Percentiles rank a stretch among this genome's conserved stretches.
Conservation (phyloP, 2,888 invertebrate species). For the Lycocerus yunnanus region DNA sequence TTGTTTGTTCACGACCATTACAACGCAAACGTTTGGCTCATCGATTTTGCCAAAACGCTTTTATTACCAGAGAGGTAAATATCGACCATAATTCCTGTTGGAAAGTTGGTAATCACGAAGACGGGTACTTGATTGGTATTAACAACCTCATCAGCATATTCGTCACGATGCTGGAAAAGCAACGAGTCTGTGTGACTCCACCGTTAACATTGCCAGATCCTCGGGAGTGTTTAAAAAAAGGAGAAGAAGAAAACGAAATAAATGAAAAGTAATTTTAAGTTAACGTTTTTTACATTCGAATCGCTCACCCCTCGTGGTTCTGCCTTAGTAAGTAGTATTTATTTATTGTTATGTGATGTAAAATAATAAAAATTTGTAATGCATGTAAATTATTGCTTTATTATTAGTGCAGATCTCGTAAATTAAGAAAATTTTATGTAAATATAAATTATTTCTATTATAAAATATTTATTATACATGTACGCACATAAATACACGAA, state of each 20-base stretch:
- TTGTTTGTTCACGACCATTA: slow-evolving; percentile 91
- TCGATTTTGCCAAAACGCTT: slow-evolving; percentile 96
- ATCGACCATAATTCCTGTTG: slow-evolving; percentile 84
- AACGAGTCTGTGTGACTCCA: slow-evolving; percentile 50
- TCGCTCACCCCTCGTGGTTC: background rate
- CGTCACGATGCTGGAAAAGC: slow-evolving; percentile 62
- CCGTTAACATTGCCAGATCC: slow-evolving; percentile 48
- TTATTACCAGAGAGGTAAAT: slow-evolving; percentile 70
- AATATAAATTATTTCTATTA: background rate
- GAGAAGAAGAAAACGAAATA: background rate
- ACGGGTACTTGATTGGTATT: slow-evolving; percentile 91
- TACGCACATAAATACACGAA: background rate
- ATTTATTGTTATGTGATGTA: background rate
- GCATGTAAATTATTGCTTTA: background rate
- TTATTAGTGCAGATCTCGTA: background rate
- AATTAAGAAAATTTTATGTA: background rate
- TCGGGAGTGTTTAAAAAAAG: background rate
- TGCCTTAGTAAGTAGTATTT: background rate
- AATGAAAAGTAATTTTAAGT: background rate
- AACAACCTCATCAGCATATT: slow-evolving; percentile 89
- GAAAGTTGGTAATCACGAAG: slow-evolving; percentile 96
- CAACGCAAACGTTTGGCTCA: slow-evolving; percentile 93
- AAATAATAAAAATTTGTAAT: background rate
- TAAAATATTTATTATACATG: background rate
- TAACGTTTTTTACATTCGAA: background rate